Evolutionary conservation across 2,888 invertebrate genomes (phyloP).

Genomic region (Lottia gigantea): DNA sequence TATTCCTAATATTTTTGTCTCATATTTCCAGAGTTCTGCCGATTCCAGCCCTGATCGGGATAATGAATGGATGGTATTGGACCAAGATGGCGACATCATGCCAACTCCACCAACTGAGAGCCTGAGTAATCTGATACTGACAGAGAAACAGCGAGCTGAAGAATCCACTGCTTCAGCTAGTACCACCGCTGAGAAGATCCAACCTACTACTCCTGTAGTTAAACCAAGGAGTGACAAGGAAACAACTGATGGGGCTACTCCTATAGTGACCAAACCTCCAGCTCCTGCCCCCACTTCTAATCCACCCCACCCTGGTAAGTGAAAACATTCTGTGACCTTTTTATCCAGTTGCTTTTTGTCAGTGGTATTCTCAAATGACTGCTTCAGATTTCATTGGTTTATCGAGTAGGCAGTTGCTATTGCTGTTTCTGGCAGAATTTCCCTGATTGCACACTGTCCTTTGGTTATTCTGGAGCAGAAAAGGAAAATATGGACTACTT

Average conservation of each 20-base stretch:
- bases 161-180: background rate
- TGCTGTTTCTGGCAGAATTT: no score
- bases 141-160: background rate
- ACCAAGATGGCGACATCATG: conserved; percentile 1
- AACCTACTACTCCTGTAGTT: background rate
- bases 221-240: background rate
- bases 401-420: no score
- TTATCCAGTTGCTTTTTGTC: no score
- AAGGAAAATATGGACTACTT: no score
- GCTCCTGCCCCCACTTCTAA: background rate
- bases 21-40: background rate
- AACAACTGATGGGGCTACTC: background rate
- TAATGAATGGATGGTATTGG: conserved; percentile 5
- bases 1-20: no score
- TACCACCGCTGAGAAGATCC: background rate
- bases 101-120: background rate
- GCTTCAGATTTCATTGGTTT: no score
- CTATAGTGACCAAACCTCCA: background rate
- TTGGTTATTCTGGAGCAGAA: no score
- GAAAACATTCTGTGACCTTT: no score
- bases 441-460: no score
- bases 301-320: conserved; percentile 9
- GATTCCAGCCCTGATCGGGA: background rate
- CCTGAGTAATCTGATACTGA: background rate
- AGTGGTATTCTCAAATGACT: no score